These are phyloP conservation scores for Chelon labrosus DNA, from an alignment of 2,797 vertebrate genomes.

Conservation along the genomic window DNA sequence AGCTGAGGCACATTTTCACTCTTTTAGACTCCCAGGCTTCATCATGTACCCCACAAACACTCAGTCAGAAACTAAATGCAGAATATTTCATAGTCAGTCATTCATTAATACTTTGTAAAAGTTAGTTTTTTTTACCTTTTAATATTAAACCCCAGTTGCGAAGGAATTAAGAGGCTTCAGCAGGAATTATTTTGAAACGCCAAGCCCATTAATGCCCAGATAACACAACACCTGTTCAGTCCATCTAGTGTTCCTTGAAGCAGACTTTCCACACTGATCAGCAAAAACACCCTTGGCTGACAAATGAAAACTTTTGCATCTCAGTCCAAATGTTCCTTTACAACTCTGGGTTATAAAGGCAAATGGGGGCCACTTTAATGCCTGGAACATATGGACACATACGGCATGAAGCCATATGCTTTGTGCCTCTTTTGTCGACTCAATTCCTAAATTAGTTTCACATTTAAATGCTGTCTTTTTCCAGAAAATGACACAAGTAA, in stretches of 20 bases:
- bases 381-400: constrained; percentile 3
- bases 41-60: no score
- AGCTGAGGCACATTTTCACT: no score
- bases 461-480: neutral
- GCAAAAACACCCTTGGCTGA: constrained; percentile 8
- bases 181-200: constrained; percentile 1
- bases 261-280: constrained; percentile 18
- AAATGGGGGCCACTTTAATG: neutral
- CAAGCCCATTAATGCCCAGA: constrained; percentile 15
- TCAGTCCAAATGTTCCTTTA: constrained; percentile 3
- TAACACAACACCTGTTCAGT: constrained; percentile 20
- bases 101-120: no score
- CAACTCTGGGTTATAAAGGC: neutral
- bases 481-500: neutral
- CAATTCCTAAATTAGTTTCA: neutral
- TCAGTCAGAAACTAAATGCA: no score
- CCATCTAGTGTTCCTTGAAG: constrained; percentile 5
- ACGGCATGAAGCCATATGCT: neutral
- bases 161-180: neutral
- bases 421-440: neutral
- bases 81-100: no score
- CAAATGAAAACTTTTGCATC: constrained; percentile 1
- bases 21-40: no score
- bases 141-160: neutral
- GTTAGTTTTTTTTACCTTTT: no score